Conservation (phyloP, 2,888 invertebrate species). For the Epinotia demarniana region DNA sequence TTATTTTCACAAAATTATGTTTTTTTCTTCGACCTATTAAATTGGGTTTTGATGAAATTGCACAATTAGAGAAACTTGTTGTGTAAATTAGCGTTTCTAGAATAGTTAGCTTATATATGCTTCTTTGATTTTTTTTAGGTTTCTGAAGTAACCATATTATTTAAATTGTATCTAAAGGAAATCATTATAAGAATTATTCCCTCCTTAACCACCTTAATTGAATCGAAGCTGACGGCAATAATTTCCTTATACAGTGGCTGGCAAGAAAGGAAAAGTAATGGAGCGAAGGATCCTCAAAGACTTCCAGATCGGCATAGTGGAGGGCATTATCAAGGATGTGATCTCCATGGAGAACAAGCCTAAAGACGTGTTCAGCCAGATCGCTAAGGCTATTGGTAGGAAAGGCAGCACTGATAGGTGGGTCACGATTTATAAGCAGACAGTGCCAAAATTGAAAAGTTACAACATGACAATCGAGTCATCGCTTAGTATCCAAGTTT, state of each 20-base stretch:
- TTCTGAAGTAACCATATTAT: neutral
- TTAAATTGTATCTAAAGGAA: neutral
- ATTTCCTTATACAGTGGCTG: slow-evolving; percentile 85
- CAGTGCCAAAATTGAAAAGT: no score
- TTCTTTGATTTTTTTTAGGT: neutral
- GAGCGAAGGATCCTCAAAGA: slow-evolving; percentile 94
- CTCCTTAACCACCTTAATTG: neutral
- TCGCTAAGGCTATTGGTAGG: slow-evolving; percentile 92
- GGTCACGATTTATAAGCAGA: neutral
- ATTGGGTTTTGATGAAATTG: neutral
- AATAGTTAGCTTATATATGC: neutral
- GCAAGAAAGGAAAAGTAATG: slow-evolving; percentile 94
- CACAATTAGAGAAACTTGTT: neutral
- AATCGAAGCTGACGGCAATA: neutral
- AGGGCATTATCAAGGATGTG: slow-evolving; percentile 91
- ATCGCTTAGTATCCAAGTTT: neutral
- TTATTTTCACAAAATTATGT: neutral
- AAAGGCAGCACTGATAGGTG: slow-evolving; percentile 76
- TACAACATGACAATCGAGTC: neutral
- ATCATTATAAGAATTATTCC: neutral
- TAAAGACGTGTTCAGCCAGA: slow-evolving; percentile 92
- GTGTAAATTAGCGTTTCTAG: neutral
- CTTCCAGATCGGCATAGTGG: slow-evolving; percentile 95
- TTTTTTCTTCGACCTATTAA: neutral
- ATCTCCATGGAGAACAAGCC: slow-evolving; percentile 87